These are phyloP conservation scores for Sinopyrophorus schimmeli DNA, from an alignment of 2,888 invertebrate species.

Conservation along the genomic window DNA sequence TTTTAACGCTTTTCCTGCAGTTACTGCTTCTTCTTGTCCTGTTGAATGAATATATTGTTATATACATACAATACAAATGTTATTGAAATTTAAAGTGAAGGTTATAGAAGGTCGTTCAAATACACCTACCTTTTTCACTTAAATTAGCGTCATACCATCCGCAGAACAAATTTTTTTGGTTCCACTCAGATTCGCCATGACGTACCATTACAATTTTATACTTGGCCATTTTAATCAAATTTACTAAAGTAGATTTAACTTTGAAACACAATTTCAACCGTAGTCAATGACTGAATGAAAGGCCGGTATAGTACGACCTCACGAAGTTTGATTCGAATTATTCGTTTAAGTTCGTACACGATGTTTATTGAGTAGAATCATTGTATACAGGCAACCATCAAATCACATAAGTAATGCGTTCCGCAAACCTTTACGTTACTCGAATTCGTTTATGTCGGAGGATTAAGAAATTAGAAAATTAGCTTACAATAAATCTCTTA, in stretches of 20 bases:
- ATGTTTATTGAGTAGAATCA: too few relatives aligned
- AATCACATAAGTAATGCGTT: too few relatives aligned
- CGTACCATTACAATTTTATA: constrained; percentile 66
- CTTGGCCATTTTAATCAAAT: constrained; percentile 50
- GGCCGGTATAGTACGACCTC: too few relatives aligned
- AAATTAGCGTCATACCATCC: constrained; percentile 67
- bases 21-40: constrained; percentile 63
- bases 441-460: too few relatives aligned
- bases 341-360: too few relatives aligned
- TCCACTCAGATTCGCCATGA: constrained; percentile 69
- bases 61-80: neutral
- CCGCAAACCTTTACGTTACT: too few relatives aligned
- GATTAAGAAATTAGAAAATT: too few relatives aligned
- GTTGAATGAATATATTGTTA: constrained; percentile 10
- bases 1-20: constrained; percentile 66
- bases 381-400: too few relatives aligned
- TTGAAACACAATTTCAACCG: too few relatives aligned
- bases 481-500: too few relatives aligned
- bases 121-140: constrained; percentile 60
- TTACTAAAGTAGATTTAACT: neutral
- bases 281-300: too few relatives aligned
- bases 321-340: too few relatives aligned
- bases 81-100: constrained; percentile 13
- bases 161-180: constrained; percentile 64
- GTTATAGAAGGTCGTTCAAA: constrained; percentile 37